Conservation (phyloP, 2,113 vertebrate genomes). For the Stictonetta naevosa region DNA sequence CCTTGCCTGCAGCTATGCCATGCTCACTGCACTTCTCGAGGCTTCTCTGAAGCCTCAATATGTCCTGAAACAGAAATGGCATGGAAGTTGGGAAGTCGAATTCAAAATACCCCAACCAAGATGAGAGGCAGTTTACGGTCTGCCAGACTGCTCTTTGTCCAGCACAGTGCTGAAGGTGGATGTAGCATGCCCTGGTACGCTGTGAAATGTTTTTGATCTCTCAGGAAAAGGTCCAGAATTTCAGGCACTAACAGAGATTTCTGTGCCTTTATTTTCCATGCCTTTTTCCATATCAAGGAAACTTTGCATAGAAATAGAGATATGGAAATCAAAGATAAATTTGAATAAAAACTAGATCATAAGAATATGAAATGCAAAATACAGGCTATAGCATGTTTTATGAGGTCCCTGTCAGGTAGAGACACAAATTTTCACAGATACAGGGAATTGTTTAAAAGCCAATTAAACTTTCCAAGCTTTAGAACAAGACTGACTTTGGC, state of each 20-base stretch:
- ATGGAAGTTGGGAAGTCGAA: rapidly evolving
- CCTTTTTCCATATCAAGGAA: background rate
- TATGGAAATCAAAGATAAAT: background rate
- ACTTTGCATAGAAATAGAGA: background rate
- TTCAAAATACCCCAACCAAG: background rate
- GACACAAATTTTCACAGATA: background rate
- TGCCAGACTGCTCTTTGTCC: background rate
- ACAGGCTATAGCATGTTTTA: background rate
- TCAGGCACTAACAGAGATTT: background rate
- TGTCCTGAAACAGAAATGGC: background rate
- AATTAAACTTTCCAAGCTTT: background rate
- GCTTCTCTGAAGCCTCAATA: background rate
- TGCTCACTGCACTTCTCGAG: rapidly evolving
- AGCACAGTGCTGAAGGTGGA: background rate
- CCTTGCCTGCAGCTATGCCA: rapidly evolving
- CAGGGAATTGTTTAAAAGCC: background rate
- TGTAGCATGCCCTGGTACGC: rapidly evolving
- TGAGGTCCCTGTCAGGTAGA: background rate
- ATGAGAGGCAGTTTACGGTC: background rate
- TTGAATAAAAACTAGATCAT: background rate
- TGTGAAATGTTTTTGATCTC: background rate
- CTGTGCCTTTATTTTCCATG: background rate
- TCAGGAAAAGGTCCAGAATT: background rate
- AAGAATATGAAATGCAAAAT: background rate
- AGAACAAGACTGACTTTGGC: background rate